Evolutionary conservation across 2,113 vertebrate genomes (phyloP).

Genomic region (Chunga burmeisteri): DNA sequence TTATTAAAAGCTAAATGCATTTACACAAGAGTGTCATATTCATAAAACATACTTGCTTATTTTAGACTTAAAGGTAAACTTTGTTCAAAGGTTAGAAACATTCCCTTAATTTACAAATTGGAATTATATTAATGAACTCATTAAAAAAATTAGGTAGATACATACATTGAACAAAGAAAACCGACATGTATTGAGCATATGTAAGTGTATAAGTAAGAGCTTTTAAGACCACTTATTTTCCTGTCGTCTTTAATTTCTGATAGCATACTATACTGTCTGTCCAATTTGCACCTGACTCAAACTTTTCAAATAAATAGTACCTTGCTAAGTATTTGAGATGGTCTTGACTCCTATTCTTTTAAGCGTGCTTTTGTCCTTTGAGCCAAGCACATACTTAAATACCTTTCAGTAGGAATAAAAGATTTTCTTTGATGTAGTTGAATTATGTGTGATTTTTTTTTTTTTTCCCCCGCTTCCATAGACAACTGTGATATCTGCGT

Average conservation of each 20-base stretch:
- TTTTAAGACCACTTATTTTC: not conserved
- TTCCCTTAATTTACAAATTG: not conserved
- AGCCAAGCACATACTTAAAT: not conserved
- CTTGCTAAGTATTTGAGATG: not conserved
- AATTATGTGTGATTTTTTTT: constrained; percentile 15
- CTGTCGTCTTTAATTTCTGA: not conserved
- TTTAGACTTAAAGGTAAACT: constrained; percentile 21
- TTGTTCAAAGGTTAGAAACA: not conserved
- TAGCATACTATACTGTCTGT: not conserved
- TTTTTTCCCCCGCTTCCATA: not conserved
- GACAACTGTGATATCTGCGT: not conserved
- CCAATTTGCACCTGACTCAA: not conserved
- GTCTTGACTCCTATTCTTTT: not conserved
- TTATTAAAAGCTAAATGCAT: constrained; percentile 9
- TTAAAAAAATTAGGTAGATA: not conserved
- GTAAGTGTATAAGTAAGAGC: not conserved
- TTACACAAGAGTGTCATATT: not conserved
- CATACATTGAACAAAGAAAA: not conserved
- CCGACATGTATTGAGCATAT: not conserved
- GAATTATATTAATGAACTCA: not conserved
- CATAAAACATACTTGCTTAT: not conserved
- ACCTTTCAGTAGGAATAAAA: not conserved
- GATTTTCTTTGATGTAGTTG: not conserved
- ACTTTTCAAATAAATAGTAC: too few species aligned
- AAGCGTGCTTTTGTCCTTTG: constrained; percentile 1